Conservation (phyloP, 1,140 invertebrate genomes). For the Epicauta chinensis region DNA sequence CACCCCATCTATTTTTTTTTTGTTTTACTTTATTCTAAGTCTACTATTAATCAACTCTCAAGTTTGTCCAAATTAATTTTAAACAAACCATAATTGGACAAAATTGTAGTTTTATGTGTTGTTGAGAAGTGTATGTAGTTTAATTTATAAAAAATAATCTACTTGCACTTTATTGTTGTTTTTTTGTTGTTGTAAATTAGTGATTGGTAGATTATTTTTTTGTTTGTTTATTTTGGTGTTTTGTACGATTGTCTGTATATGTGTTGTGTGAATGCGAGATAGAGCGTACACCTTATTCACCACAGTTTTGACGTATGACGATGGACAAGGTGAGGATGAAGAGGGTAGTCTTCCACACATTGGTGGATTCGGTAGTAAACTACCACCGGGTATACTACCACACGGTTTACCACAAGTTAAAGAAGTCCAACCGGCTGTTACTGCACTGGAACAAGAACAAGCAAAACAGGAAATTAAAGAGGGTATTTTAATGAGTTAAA, state of each 20-base stretch:
- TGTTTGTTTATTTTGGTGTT: constrained; percentile 7
- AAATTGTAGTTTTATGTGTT: too few relatives aligned
- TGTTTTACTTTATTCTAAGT: too few relatives aligned
- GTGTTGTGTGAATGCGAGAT: constrained; percentile 26
- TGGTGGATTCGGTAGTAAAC: constrained; percentile 73
- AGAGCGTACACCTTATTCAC: constrained; percentile 69
- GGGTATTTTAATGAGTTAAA: constrained; percentile 46
- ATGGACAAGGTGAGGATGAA: constrained; percentile 93
- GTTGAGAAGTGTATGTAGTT: too few relatives aligned
- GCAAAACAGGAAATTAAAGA: constrained; percentile 63
- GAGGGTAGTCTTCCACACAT: constrained; percentile 73
- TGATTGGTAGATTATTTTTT: neutral
- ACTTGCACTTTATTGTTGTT: too few relatives aligned
- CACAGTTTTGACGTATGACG: constrained; percentile 99
- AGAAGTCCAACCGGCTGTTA: constrained; percentile 86
- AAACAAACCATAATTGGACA: too few relatives aligned
- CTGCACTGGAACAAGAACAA: constrained; percentile 67
- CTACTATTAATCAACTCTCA: too few relatives aligned
- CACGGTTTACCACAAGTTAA: constrained; percentile 92
- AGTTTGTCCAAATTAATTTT: too few relatives aligned
- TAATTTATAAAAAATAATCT: too few relatives aligned
- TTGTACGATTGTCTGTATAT: constrained; percentile 18
- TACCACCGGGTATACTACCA: constrained; percentile 85
- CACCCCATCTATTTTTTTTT: too few relatives aligned
- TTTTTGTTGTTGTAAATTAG: too few relatives aligned